A percentile compares a stretch with the other conserved stretches of the same genome.
Evolutionary conservation across 2,888 invertebrate genomes (phyloP).

Genomic region (Drosophila kuntzei): DNA sequence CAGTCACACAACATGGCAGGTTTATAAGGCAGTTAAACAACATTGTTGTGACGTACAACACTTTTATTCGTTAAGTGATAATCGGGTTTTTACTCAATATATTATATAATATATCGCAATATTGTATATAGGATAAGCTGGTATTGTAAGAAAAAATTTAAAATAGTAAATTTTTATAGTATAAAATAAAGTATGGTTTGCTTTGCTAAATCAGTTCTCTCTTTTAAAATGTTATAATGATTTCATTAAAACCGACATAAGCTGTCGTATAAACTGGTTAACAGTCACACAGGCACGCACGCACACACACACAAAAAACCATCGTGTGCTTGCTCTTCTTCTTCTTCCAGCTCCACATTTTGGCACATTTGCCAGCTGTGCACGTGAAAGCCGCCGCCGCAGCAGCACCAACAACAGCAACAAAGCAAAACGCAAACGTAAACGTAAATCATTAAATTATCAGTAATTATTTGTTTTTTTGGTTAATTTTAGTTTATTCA

Average conservation of each 20-base stretch:
- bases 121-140: too few relatives aligned
- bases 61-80: not conserved
- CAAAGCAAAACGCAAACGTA: slow-evolving; percentile 30
- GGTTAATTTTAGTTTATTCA: not conserved
- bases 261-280: not conserved
- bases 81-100: too few relatives aligned
- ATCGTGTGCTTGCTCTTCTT: slow-evolving; percentile 43
- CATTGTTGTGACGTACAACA: not conserved
- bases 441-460: slow-evolving; percentile 21
- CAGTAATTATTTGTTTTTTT: not conserved
- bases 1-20: not conserved
- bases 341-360: slow-evolving; percentile 37
- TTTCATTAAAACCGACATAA: not conserved
- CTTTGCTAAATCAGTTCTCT: not conserved
- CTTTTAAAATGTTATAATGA: not conserved
- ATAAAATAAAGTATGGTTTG: not conserved
- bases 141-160: too few relatives aligned
- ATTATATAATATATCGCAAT: too few relatives aligned
- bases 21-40: not conserved
- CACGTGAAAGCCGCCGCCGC: slow-evolving; percentile 67
- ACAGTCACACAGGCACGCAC: not conserved
- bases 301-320: slow-evolving; percentile 5
- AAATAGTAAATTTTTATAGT: too few relatives aligned
- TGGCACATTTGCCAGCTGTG: slow-evolving; percentile 73
- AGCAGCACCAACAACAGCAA: slow-evolving; percentile 23